A percentile compares a stretch with the other conserved stretches of the same genome.
These are phyloP conservation scores for Oceanodroma tethys DNA, from an alignment of 2,113 vertebrate species.

Conservation along the genomic window DNA sequence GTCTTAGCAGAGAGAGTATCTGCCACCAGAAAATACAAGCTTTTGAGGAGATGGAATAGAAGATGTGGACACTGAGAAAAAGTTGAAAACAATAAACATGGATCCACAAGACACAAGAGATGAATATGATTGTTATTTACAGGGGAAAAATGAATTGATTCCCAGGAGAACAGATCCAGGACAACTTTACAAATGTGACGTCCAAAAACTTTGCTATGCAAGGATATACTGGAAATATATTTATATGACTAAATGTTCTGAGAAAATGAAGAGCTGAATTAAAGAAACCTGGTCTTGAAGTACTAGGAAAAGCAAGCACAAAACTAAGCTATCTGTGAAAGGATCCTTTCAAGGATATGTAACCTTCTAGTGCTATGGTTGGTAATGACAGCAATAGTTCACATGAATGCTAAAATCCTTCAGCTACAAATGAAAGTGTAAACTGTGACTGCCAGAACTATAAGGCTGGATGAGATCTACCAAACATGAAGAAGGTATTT, in stretches of 20 bases:
- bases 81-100: neutral
- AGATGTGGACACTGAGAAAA: neutral
- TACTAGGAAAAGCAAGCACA: neutral
- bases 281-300: neutral
- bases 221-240: neutral
- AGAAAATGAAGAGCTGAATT: neutral
- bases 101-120: neutral
- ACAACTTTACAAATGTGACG: neutral
- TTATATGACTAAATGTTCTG: neutral
- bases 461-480: neutral
- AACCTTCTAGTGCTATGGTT: neutral
- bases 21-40: neutral
- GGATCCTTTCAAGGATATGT: neutral
- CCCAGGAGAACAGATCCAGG: neutral
- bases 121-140: neutral
- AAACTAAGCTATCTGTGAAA: neutral
- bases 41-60: neutral
- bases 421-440: neutral
- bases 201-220: neutral
- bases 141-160: neutral
- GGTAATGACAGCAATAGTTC: neutral
- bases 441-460: neutral
- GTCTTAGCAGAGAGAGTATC: neutral
- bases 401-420: neutral
- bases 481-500: neutral